A percentile compares a stretch with the other conserved stretches of the same genome.
These are phyloP conservation scores for Synergus umbraculus DNA, from an alignment of 2,888 invertebrate genomes.

Conservation along the genomic window DNA sequence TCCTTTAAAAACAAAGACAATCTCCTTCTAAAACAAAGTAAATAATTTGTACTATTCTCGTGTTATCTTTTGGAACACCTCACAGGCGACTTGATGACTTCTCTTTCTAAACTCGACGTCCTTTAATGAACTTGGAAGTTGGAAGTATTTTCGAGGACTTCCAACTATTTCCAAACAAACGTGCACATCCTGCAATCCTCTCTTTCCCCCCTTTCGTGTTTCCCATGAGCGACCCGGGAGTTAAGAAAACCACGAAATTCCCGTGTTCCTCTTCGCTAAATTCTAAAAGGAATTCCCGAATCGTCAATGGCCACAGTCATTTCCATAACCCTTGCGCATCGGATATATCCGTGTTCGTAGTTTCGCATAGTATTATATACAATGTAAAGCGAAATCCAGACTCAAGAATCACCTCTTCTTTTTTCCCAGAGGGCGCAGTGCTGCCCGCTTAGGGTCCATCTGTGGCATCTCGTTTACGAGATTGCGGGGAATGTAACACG, in stretches of 20 bases:
- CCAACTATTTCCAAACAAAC: constrained; percentile 45
- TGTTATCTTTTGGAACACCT: constrained; percentile 19
- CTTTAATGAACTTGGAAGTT: constrained; percentile 50
- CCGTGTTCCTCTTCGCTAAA: constrained; percentile 10
- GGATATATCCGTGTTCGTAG: not conserved
- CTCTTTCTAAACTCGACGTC: constrained; percentile 4
- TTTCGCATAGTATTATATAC: not conserved
- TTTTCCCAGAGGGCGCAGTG: not conserved
- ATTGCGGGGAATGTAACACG: constrained; percentile 46
- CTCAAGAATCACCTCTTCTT: not conserved
- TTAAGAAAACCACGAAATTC: constrained; percentile 45
- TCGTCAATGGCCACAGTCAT: constrained; percentile 23
- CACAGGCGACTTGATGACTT: constrained; percentile 23
- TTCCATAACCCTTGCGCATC: not conserved
- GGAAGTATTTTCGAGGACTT: constrained; percentile 46
- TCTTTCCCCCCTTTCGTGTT: constrained; percentile 40
- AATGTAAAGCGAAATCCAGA: not conserved
- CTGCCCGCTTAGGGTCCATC: not conserved
- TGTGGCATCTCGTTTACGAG: constrained; percentile 47
- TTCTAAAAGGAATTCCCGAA: constrained; percentile 25
- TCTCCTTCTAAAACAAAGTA: not conserved
- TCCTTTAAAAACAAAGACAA: no score
- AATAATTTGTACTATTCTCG: constrained; percentile 10
- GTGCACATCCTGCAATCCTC: constrained; percentile 16
- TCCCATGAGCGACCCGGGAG: constrained; percentile 41